Conservation (phyloP, 2,113 vertebrate species). For the Vulpes ferrilata region DNA sequence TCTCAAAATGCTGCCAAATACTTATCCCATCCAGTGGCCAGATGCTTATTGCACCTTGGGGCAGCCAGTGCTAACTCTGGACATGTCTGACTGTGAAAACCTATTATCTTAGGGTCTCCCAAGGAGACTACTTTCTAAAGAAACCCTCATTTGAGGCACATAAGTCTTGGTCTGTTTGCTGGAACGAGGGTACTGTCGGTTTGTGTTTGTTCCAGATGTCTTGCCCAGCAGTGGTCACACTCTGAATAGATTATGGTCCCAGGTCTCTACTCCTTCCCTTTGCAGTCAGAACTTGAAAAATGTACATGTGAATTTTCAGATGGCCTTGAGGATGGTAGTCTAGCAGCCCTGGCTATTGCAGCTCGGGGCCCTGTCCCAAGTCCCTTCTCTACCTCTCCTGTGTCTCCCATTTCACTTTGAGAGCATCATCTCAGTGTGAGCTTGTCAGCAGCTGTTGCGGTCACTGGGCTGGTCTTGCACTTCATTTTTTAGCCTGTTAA, state of each 20-base stretch:
- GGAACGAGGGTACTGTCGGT: background rate
- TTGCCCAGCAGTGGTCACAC: background rate
- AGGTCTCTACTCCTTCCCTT: background rate
- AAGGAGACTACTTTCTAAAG: background rate
- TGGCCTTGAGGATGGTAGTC: too few relatives aligned
- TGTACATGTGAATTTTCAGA: background rate
- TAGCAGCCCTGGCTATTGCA: background rate
- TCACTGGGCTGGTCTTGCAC: background rate
- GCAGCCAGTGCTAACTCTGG: background rate
- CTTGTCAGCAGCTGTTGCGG: background rate
- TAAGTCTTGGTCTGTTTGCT: background rate
- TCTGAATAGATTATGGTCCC: background rate
- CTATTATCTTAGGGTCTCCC: background rate
- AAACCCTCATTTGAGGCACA: background rate
- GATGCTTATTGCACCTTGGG: too few relatives aligned
- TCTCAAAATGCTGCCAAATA: background rate
- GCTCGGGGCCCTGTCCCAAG: too few relatives aligned
- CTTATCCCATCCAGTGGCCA: too few relatives aligned
- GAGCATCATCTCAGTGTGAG: background rate
- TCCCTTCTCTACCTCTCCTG: background rate
- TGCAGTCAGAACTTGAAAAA: background rate
- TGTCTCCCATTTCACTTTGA: background rate
- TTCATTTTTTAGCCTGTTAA: slow-evolving; percentile 72
- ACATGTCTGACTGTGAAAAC: background rate
- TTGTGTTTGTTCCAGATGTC: background rate